Evolutionary conservation across 2,888 invertebrate species (phyloP).

Genomic region (Epiblema foenella): DNA sequence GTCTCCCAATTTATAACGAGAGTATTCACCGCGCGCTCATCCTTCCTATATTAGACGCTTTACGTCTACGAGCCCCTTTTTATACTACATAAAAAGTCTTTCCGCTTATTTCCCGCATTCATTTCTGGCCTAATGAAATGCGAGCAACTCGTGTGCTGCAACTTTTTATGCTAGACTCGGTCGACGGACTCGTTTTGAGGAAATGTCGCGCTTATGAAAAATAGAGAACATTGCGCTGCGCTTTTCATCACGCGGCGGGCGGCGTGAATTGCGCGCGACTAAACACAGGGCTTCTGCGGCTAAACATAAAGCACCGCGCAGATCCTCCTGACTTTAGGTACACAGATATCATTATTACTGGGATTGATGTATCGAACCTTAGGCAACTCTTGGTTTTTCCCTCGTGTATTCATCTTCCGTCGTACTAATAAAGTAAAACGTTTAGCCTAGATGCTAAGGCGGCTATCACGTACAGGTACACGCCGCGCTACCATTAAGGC

Average conservation of each 20-base stretch:
- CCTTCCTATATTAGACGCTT: constrained; percentile 58
- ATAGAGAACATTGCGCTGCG: constrained; percentile 62
- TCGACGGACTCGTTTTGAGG: constrained; percentile 63
- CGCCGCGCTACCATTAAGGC: too few relatives aligned
- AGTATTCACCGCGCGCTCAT: constrained; percentile 55
- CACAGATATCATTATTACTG: constrained; percentile 4
- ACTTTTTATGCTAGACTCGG: constrained; percentile 72
- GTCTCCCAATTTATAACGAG: constrained; percentile 67
- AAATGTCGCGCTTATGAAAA: constrained; percentile 72
- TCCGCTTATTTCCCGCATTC: constrained; percentile 69
- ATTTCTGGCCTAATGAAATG: constrained; percentile 76
- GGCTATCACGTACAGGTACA: too few relatives aligned
- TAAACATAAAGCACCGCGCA: constrained; percentile 1
- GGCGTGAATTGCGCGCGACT: constrained; percentile 42
- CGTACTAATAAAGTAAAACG: constrained; percentile 25
- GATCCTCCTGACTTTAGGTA: neutral
- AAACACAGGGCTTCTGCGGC: constrained; percentile 11
- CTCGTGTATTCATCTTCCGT: constrained; percentile 25
- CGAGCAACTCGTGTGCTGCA: constrained; percentile 65
- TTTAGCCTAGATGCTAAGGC: too few relatives aligned
- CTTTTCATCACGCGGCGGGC: constrained; percentile 54
- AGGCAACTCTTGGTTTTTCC: constrained; percentile 34
- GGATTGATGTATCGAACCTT: constrained; percentile 16
- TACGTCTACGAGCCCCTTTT: constrained; percentile 56
- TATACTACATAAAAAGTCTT: constrained; percentile 58